Evolutionary conservation across 2,888 invertebrate species (phyloP).

Genomic region (Dynastes hyllus): DNA sequence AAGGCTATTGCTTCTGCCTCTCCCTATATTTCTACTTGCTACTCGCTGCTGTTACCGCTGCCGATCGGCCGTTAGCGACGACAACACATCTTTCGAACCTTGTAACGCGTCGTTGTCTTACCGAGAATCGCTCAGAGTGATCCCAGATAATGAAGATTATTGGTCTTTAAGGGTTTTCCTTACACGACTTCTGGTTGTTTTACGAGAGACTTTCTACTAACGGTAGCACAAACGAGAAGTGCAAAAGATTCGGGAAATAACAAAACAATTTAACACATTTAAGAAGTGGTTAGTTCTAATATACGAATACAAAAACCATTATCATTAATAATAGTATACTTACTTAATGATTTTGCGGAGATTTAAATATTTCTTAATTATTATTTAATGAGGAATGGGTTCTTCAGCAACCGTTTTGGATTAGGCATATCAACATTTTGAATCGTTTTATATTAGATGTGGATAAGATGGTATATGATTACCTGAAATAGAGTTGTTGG

Average conservation of each 20-base stretch:
- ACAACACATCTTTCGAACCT: constrained; percentile 19
- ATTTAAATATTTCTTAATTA: too few species aligned
- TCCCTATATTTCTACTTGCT: constrained; percentile 11
- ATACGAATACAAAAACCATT: too few species aligned
- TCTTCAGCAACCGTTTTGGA: too few species aligned
- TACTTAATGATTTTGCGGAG: too few species aligned
- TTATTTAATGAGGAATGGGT: too few species aligned
- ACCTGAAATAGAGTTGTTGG: too few species aligned
- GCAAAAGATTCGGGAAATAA: neutral
- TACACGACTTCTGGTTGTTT: constrained; percentile 23
- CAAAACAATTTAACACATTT: too few species aligned
- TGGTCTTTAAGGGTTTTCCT: constrained; percentile 49
- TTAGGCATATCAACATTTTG: too few species aligned
- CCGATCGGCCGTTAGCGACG: constrained; percentile 54
- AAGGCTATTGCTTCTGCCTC: constrained; percentile 32
- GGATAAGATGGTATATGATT: too few species aligned
- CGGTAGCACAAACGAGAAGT: constrained; percentile 21
- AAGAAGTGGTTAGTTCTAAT: too few species aligned
- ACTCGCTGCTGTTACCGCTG: constrained; percentile 13
- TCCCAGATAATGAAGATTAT: constrained; percentile 51
- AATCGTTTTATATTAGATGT: too few species aligned
- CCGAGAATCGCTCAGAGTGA: constrained; percentile 44
- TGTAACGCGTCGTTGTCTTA: constrained; percentile 38
- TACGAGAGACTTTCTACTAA: constrained; percentile 12
- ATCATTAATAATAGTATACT: too few species aligned